Base-by-base conservation (phyloP, 1,140 invertebrate genomes). In the Drosophila gunungcola region DNA sequence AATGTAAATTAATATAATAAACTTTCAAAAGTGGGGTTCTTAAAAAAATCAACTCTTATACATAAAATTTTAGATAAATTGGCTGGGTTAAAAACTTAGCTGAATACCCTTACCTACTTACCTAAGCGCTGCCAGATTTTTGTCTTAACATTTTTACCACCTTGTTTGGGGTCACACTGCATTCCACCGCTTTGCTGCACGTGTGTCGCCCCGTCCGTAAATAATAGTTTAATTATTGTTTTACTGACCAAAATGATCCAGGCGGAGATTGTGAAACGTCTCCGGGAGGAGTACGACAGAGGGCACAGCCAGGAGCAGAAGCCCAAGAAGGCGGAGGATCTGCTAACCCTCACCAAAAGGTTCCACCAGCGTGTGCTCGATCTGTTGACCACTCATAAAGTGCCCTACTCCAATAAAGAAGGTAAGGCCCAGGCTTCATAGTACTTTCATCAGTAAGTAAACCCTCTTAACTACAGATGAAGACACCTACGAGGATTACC, bases 401-500 rank as follows among this genome's bases (percentile, higher is more conserved):
- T 86, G 0, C 83, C 83, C 1, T 86, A 89, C 38, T 54, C 83
- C 0, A 64, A 63, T 2, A 64, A 79, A 72, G 83, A 86, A 45
- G 82, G 82, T 86, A 69, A 72, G 46, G 11, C 9, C 1, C 2
- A 10, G 9, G 9, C 25, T 42, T 16, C 9, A 53, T 1, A 11
- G 7, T 0, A 29, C 0, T 12, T 39, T 7, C 29, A 11, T 3
- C 12, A 4, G 3, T 10, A 13, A 42, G 3, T 43, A 43, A 11
- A 9, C 7, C 4, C 39, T 12, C 0, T 1, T 42, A 2, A 4
- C 42, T 46, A 1, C 16, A 88, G 78, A 79, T 64, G 89, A 91
- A n/a, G 70, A 73, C 5, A 83, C 90, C 10, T 88, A 81, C 45
- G 90, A 92, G 25, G 83, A 83, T 1, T 92, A 91, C 43, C 65